Evolutionary conservation across 1,140 invertebrate genomes (phyloP).

Genomic region (Cecropterus lyciades): DNA sequence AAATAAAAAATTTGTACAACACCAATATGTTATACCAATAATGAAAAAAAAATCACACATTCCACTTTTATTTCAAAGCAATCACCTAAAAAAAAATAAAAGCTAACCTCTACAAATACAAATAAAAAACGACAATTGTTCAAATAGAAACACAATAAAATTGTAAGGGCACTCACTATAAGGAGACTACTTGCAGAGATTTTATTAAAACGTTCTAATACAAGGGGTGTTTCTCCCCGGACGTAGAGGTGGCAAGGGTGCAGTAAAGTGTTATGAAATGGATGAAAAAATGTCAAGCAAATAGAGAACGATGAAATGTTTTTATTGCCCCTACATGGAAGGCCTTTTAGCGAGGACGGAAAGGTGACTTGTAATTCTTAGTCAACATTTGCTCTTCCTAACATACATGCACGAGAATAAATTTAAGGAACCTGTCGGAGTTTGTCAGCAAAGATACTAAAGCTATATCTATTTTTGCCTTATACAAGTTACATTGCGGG

Average conservation of each 20-base stretch:
- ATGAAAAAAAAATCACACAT: too few relatives aligned
- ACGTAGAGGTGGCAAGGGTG: neutral
- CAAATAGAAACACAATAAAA: slow-evolving; percentile 10
- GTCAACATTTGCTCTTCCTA: neutral
- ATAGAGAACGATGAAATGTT: slow-evolving; percentile 18
- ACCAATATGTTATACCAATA: too few relatives aligned
- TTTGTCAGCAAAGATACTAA: too few relatives aligned
- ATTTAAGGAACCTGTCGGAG: neutral
- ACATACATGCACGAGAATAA: neutral
- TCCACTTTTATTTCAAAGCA: neutral
- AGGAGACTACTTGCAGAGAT: slow-evolving; percentile 5
- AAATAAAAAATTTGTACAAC: neutral
- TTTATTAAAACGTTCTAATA: slow-evolving; percentile 20
- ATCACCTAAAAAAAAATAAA: neutral
- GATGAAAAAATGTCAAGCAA: slow-evolving; percentile 23
- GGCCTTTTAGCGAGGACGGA: slow-evolving; percentile 8
- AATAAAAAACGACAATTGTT: slow-evolving; percentile 5
- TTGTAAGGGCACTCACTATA: neutral
- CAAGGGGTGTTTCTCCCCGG: slow-evolving; percentile 3
- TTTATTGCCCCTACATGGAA: slow-evolving; percentile 12
- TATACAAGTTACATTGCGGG: too few relatives aligned
- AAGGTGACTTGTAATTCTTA: slow-evolving; percentile 3
- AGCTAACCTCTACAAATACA: neutral
- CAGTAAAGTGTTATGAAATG: slow-evolving; percentile 11
- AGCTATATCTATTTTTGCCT: too few relatives aligned